These are phyloP conservation scores for Vannuccia rotundouncinata DNA, from an alignment of 2,888 invertebrate genomes.

Conservation along the genomic window DNA sequence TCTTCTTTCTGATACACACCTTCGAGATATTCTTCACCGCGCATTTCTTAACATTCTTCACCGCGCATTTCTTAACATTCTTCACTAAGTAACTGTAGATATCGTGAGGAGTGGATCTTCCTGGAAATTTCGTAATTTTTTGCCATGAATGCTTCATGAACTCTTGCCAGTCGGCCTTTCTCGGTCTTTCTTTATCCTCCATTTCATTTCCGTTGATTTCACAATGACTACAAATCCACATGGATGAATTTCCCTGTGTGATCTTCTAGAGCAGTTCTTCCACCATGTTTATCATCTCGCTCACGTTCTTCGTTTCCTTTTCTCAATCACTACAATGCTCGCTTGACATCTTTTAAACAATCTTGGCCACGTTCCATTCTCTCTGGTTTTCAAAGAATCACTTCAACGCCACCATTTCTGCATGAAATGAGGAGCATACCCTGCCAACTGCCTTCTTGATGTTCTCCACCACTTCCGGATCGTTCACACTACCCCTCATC, in stretches of 20 bases:
- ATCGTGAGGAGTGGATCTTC: neutral
- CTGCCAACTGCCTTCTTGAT: neutral
- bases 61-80: neutral
- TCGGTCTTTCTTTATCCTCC: too few species aligned
- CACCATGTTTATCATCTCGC: too few species aligned
- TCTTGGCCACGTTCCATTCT: neutral
- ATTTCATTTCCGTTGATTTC: too few species aligned
- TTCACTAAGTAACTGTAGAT: neutral
- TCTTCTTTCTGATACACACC: neutral
- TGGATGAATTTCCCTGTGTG: too few species aligned
- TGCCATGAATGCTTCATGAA: too few species aligned
- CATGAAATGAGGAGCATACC: neutral
- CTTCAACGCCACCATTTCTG: slow-evolving; percentile 1
- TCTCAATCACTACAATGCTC: neutral
- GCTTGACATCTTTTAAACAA: neutral
- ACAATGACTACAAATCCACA: too few species aligned
- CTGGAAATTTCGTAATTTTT: too few species aligned
- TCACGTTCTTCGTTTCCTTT: too few species aligned
- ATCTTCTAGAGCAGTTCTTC: too few species aligned
- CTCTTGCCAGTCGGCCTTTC: too few species aligned
- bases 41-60: neutral
- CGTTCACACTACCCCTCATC: neutral
- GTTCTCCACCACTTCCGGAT: neutral
- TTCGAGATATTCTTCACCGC: neutral
- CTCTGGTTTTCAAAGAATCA: neutral